A percentile compares a stretch with the other conserved stretches of the same genome.
phyloP scores from a whole-genome alignment of 2,113 vertebrate genomes.

The Aix galericulata region DNA sequence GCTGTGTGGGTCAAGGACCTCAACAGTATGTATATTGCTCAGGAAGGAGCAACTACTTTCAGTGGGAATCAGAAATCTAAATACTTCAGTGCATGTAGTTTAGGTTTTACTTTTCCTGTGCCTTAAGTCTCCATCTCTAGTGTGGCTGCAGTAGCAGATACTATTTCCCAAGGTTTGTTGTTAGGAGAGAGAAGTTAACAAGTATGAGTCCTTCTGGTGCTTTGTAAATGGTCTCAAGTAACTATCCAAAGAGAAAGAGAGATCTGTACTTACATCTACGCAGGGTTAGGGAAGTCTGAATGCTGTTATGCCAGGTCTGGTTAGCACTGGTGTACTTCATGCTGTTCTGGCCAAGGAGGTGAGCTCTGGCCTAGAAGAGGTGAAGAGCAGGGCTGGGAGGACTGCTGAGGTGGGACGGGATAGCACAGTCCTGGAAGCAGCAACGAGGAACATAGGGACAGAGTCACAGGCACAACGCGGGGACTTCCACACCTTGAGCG shows the following conservation, averaged over 20 bases:
- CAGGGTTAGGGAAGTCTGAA: background rate
- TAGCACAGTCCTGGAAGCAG: background rate
- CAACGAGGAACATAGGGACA: background rate
- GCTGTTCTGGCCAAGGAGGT: background rate
- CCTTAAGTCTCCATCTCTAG: background rate
- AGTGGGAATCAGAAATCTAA: background rate
- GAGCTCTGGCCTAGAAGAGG: background rate
- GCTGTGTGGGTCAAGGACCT: background rate
- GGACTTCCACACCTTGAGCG: background rate
- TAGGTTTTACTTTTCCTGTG: background rate
- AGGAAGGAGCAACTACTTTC: background rate
- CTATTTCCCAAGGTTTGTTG: background rate
- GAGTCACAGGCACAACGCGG: background rate
- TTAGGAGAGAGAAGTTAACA: background rate
- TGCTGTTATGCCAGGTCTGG: background rate
- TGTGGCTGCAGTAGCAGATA: background rate
- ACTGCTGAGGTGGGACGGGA: background rate
- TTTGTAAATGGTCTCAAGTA: background rate
- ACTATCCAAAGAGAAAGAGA: background rate
- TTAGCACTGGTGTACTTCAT: background rate
- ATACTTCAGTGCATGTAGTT: background rate
- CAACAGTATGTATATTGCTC: background rate
- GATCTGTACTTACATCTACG: background rate
- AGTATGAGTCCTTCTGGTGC: background rate
- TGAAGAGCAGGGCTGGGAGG: background rate